phyloP scores from a whole-genome alignment of 1,140 invertebrate genomes.

The Linepithema humile region DNA sequence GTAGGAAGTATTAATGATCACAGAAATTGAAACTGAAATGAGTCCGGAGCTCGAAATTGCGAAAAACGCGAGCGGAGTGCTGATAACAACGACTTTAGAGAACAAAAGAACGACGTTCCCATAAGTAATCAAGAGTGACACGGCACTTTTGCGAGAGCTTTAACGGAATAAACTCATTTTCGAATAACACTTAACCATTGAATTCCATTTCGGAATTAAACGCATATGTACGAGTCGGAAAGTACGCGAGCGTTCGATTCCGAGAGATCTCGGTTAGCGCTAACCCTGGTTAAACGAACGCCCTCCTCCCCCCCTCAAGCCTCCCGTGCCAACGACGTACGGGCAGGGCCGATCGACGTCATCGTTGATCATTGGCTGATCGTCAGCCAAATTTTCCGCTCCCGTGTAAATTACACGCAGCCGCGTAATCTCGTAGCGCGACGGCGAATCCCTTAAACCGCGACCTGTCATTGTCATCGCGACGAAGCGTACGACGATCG shows the following conservation, averaged over 20 bases:
- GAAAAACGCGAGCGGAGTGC: too few species aligned
- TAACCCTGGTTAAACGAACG: conserved; percentile 36
- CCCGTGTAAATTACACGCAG: neutral
- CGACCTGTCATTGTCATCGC: conserved; percentile 1
- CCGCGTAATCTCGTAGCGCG: neutral
- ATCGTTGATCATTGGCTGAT: neutral
- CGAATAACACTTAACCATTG: neutral
- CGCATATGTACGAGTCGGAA: neutral
- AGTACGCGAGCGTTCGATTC: conserved; percentile 36
- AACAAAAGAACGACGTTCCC: conserved; percentile 6
- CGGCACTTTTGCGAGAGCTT: neutral
- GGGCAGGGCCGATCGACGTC: neutral
- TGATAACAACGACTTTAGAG: neutral
- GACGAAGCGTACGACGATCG: neutral
- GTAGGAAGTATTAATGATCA: neutral
- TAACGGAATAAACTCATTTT: neutral
- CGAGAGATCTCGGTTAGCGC: conserved; percentile 22
- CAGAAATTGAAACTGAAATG: too few species aligned
- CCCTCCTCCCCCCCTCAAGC: neutral
- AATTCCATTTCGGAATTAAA: neutral
- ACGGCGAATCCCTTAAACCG: neutral
- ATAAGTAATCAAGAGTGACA: neutral
- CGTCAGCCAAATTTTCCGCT: neutral
- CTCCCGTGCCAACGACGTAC: neutral
- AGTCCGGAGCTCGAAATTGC: neutral